Base-by-base conservation (phyloP, 1,140 invertebrate species). In the Eupeodes corollae region DNA sequence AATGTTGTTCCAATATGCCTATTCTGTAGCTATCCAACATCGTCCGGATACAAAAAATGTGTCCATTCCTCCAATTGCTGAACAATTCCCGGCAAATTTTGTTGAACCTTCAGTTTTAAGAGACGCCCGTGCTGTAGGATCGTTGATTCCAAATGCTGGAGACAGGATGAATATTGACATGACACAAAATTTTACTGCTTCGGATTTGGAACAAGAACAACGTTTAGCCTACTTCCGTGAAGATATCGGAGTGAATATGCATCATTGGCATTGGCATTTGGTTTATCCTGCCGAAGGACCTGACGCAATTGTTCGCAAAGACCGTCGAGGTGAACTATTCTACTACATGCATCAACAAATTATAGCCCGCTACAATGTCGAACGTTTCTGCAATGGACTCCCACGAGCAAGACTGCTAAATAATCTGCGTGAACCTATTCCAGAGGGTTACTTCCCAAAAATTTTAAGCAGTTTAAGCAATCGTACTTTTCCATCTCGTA, bases 201-300 rank as follows among this genome's bases (percentile, higher is more conserved):
- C 78, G 0, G 77, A 84, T 56, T 65, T 78, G 30, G 78, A 80
- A 51, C 64, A 71, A 26, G 81, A 83, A 49, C 79, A 83, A 55
- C 74, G 78, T 11, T 35, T 83, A 40, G 73, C 79, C 1, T 83
- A 83, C 54, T 83, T 77, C 68, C 74, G 81, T 6, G 62, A 68
- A 47, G 65, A 66, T 46, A 66, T 68, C 19, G 80, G 80, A 12
- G 67, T 82, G 13, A 83, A 82, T 55, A 72, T 80, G 31, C 81
- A 84, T 57, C 82, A 84, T 53, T 83, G 80, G 79, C 80, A 84
- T 56, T 85, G 82, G 82, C 82, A 85, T 67, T 60, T 83, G 44
- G 76, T 83, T 0, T 83, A 83, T 54, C 80, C 81, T 13, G 58
- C 56, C 35, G 67, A 72, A 32, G 72, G 70, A 11, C 59, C 70